Percentiles rank a stretch among this genome's conserved stretches.
Evolutionary conservation across 2,888 invertebrate genomes (phyloP).

Genomic region (Colostygia pectinataria): DNA sequence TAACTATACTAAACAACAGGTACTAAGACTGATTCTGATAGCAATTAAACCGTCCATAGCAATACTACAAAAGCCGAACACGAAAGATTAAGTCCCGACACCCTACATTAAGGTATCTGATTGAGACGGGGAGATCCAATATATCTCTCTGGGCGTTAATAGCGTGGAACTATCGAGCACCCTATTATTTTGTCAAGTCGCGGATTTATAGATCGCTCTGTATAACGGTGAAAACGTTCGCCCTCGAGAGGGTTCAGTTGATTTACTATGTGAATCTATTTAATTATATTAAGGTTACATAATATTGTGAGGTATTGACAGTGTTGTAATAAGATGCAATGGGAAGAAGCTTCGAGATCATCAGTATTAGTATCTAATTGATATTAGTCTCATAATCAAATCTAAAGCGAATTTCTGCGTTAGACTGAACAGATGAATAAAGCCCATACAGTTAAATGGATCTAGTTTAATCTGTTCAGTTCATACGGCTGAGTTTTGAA

Average conservation of each 20-base stretch:
- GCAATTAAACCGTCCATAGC: slow-evolving; percentile 13
- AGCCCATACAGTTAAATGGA: too few relatives aligned
- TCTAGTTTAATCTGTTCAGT: too few relatives aligned
- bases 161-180: slow-evolving; percentile 72
- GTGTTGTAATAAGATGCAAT: neutral
- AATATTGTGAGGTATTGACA: slow-evolving; percentile 6
- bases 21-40: neutral
- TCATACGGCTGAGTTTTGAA: too few relatives aligned
- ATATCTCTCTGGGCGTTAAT: slow-evolving; percentile 81
- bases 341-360: neutral
- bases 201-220: slow-evolving; percentile 75
- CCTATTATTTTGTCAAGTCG: slow-evolving; percentile 82
- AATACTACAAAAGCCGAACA: slow-evolving; percentile 18
- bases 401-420: too few relatives aligned
- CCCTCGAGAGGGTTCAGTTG: slow-evolving; percentile 29
- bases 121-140: slow-evolving; percentile 75
- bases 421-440: too few relatives aligned
- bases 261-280: slow-evolving; percentile 38
- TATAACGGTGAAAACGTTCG: slow-evolving; percentile 60
- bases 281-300: slow-evolving; percentile 30
- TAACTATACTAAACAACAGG: too few relatives aligned
- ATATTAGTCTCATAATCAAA: too few relatives aligned
- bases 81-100: slow-evolving; percentile 24
- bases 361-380: too few relatives aligned
- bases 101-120: slow-evolving; percentile 77